phyloP scores from a whole-genome alignment of 2,888 invertebrate species.

The Dicyrtomina minuta region DNA sequence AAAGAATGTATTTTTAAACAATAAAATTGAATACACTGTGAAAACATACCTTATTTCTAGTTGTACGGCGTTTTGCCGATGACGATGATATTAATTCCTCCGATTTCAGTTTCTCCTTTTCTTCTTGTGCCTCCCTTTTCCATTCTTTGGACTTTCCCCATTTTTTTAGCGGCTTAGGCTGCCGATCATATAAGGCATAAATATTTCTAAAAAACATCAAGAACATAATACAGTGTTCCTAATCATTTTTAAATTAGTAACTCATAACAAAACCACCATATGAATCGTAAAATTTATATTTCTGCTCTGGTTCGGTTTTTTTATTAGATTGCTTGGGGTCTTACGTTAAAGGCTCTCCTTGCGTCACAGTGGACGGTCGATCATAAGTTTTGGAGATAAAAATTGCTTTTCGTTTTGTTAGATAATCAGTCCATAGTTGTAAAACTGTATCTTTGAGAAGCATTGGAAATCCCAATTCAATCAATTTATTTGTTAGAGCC shows the following conservation, averaged over 20 bases:
- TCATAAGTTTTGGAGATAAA: neutral
- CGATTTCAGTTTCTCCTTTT: neutral
- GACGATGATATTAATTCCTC: neutral
- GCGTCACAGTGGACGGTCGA: conserved; percentile 18
- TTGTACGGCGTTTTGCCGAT: conserved; percentile 2
- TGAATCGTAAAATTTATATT: neutral
- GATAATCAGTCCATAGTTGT: conserved; percentile 40
- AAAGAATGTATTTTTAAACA: too few relatives aligned
- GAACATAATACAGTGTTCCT: neutral
- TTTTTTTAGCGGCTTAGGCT: neutral
- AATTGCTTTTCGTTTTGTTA: conserved; percentile 38
- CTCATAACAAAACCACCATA: too few relatives aligned
- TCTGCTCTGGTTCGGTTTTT: neutral
- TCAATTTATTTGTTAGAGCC: conserved; percentile 39
- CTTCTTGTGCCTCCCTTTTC: neutral
- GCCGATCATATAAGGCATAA: conserved; percentile 16
- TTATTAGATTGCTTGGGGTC: too few relatives aligned
- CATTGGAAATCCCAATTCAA: conserved; percentile 46
- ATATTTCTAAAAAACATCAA: conserved; percentile 14
- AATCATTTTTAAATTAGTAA: neutral
- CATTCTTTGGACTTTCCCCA: too few relatives aligned
- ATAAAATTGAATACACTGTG: too few relatives aligned
- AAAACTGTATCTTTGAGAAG: conserved; percentile 41
- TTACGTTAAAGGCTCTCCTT: conserved; percentile 24
- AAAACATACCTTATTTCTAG: conserved; percentile 21